phyloP scores from a whole-genome alignment of 2,888 invertebrate species.

The Dyspetes luteomarginatus region DNA sequence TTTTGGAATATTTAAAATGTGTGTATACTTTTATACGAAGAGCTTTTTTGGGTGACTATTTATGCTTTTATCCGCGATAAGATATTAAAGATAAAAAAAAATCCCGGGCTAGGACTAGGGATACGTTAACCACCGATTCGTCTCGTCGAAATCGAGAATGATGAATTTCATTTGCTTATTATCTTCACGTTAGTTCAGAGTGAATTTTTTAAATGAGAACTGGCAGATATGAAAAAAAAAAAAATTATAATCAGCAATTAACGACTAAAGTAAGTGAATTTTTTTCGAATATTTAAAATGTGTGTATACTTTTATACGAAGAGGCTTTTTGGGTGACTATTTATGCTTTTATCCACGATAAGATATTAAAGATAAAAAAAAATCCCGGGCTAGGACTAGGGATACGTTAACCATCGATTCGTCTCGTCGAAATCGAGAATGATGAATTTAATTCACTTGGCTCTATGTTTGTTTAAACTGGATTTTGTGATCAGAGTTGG shows the following conservation, averaged over 20 bases:
- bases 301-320: too few relatives aligned
- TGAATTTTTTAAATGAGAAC: too few relatives aligned
- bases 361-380: slow-evolving; percentile 25
- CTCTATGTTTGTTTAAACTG: too few relatives aligned
- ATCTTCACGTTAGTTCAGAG: not conserved
- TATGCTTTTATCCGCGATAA: not conserved
- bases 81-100: slow-evolving; percentile 25
- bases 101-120: not conserved
- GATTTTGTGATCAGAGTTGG: too few relatives aligned
- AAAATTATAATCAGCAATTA: too few relatives aligned
- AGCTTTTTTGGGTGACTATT: not conserved
- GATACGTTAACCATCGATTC: too few relatives aligned
- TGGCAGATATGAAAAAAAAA: too few relatives aligned
- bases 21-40: not conserved
- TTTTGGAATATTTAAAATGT: too few relatives aligned
- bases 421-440: too few relatives aligned
- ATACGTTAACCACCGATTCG: not conserved
- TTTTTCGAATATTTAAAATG: too few relatives aligned
- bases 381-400: not conserved
- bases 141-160: not conserved
- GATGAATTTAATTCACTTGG: too few relatives aligned
- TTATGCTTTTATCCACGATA: not conserved
- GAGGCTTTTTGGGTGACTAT: not conserved
- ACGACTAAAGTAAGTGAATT: too few relatives aligned
- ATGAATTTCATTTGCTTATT: not conserved